A percentile compares a stretch with the other conserved stretches of the same genome.
These are phyloP conservation scores for Saxidomus purpurata DNA, from an alignment of 1,140 invertebrate species.

Conservation along the genomic window DNA sequence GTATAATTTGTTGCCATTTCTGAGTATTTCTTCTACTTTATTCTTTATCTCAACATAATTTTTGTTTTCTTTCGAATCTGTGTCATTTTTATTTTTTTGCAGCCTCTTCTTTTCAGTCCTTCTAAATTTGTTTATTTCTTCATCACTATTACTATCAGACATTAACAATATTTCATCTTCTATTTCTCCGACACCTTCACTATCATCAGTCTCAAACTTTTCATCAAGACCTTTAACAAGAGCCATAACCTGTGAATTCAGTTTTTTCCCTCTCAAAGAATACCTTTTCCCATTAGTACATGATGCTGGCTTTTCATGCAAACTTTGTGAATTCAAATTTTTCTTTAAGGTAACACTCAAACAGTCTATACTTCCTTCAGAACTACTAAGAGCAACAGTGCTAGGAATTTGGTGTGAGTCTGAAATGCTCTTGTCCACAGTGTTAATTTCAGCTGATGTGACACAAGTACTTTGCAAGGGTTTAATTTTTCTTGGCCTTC, in stretches of 20 bases:
- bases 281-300: slow-evolving; percentile 54
- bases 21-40: slow-evolving; percentile 34
- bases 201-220: not conserved
- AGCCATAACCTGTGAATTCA: slow-evolving; percentile 70
- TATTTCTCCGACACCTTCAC: slow-evolving; percentile 19
- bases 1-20: slow-evolving; percentile 32
- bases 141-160: not conserved
- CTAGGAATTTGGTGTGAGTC: not conserved
- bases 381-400: no score
- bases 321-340: no score
- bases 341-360: no score
- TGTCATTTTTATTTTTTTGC: not conserved
- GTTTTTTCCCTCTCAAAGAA: slow-evolving; percentile 69
- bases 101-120: slow-evolving; percentile 27
- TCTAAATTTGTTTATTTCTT: not conserved
- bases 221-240: slow-evolving; percentile 63
- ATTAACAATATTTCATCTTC: not conserved
- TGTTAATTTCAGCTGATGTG: not conserved
- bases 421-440: not conserved
- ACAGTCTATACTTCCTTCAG: no score
- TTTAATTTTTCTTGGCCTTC: slow-evolving; percentile 40
- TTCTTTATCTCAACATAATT: not conserved
- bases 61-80: slow-evolving; percentile 43
- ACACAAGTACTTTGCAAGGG: no score
- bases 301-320: not conserved